These are phyloP conservation scores for Chymomyza caudatula DNA, from an alignment of 2,888 invertebrate species.

Conservation along the genomic window DNA sequence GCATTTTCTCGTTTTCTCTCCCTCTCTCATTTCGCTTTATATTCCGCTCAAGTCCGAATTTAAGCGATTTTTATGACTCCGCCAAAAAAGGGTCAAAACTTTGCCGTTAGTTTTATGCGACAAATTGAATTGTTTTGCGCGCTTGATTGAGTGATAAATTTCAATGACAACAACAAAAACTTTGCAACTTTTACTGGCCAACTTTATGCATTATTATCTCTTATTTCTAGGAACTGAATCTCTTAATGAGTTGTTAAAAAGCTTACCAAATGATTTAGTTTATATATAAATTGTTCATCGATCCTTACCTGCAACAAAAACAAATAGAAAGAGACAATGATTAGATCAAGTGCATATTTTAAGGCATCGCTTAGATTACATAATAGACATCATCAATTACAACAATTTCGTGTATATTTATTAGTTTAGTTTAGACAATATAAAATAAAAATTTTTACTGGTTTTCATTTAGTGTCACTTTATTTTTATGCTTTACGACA, in stretches of 20 bases:
- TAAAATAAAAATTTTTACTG: conserved; percentile 34
- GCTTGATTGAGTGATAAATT: neutral
- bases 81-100: neutral
- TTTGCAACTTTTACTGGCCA: neutral
- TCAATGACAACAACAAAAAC: neutral
- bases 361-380: neutral
- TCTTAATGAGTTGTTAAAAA: neutral
- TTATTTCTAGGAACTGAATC: neutral
- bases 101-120: conserved; percentile 1
- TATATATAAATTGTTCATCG: conserved; percentile 76
- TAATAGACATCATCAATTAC: conserved; percentile 29
- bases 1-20: neutral
- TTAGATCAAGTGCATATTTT: neutral
- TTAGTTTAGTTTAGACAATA: conserved; percentile 39
- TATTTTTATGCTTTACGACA: conserved; percentile 26
- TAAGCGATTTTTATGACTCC: conserved; percentile 13
- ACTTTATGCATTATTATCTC: neutral
- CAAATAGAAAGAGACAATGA: conserved; percentile 37
- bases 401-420: conserved; percentile 27
- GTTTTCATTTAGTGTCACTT: neutral
- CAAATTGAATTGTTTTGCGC: conserved; percentile 16
- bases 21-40: too few relatives aligned
- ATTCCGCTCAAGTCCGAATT: conserved; percentile 1
- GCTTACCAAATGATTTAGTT: conserved; percentile 77
- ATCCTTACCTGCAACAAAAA: conserved; percentile 76